Conservation (phyloP, 2,888 invertebrate species). For the Lasioglossum marginatum region DNA sequence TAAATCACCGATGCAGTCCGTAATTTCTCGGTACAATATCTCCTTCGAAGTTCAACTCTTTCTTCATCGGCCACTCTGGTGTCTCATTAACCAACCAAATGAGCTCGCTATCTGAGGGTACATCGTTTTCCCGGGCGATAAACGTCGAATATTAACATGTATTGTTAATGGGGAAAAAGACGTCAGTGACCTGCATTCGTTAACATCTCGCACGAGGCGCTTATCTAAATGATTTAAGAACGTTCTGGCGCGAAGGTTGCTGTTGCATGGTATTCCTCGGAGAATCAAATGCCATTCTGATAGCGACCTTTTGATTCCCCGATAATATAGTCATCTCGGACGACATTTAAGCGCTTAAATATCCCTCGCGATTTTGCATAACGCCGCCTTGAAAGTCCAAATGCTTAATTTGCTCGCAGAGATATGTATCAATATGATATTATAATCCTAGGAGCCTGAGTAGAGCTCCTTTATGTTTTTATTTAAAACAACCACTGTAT, state of each 20-base stretch:
- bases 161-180: background rate
- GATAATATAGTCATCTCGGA: slow-evolving; percentile 25
- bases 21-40: background rate
- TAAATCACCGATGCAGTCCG: background rate
- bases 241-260: background rate
- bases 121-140: background rate
- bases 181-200: background rate
- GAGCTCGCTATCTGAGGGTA: slow-evolving; percentile 34
- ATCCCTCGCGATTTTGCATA: background rate
- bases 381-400: background rate
- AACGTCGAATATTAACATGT: background rate
- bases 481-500: background rate
- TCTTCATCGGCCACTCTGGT: slow-evolving; percentile 26
- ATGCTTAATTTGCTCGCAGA: background rate
- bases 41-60: slow-evolving; percentile 3
- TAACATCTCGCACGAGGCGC: background rate
- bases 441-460: too few species aligned
- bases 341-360: background rate
- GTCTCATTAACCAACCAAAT: slow-evolving; percentile 60
- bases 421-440: background rate
- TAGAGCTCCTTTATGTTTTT: background rate
- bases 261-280: background rate
- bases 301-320: slow-evolving; percentile 43
- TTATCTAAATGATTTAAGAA: slow-evolving; percentile 2
- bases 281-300: slow-evolving; percentile 4